A percentile compares a stretch with the other conserved stretches of the same genome.
These are phyloP conservation scores for Acleris holmiana DNA, from an alignment of 2,888 invertebrate genomes.

Conservation along the genomic window DNA sequence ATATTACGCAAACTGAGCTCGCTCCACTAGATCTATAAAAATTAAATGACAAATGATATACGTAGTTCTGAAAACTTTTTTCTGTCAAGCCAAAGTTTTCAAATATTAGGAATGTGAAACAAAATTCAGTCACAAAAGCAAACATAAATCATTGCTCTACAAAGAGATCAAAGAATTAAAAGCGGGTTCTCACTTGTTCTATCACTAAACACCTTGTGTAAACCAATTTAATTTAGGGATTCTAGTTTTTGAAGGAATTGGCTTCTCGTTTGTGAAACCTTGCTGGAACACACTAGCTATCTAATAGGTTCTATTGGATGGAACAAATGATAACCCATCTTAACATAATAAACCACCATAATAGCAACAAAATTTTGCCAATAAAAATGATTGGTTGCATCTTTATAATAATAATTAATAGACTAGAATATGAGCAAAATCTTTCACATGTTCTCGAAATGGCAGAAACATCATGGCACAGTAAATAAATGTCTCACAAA, in stretches of 20 bases:
- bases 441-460: constrained; percentile 60
- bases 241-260: too few relatives aligned
- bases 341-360: constrained; percentile 42
- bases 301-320: too few relatives aligned
- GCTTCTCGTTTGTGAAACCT: too few relatives aligned
- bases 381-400: constrained; percentile 20
- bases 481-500: constrained; percentile 47
- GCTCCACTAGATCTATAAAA: neutral
- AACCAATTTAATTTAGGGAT: too few relatives aligned
- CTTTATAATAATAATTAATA: constrained; percentile 58
- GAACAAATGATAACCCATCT: constrained; percentile 1
- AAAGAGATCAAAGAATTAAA: constrained; percentile 57
- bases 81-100: constrained; percentile 25
- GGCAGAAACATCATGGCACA: constrained; percentile 74
- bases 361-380: constrained; percentile 32
- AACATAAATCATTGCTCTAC: constrained; percentile 44
- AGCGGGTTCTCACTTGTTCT: neutral
- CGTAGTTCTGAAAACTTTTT: constrained; percentile 6
- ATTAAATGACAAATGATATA: constrained; percentile 4
- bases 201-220: too few relatives aligned
- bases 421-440: constrained; percentile 83
- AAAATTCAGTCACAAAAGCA: constrained; percentile 53
- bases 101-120: constrained; percentile 64
- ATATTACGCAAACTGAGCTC: constrained; percentile 13
- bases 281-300: too few relatives aligned